phyloP scores from a whole-genome alignment of 2,797 vertebrate species.

The Myotis planiceps region DNA sequence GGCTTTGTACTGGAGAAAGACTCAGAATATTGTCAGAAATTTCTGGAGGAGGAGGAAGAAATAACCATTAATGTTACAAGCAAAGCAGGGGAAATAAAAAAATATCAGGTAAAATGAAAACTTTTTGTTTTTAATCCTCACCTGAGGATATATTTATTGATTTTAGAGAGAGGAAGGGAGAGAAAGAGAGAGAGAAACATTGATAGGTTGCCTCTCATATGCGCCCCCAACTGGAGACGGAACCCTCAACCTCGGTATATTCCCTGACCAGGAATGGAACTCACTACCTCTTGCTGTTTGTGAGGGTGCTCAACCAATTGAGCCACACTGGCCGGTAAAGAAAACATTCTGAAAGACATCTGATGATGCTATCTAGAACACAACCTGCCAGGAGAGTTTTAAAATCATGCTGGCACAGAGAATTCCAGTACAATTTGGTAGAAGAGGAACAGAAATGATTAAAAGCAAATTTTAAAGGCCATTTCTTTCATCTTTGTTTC shows the following conservation, averaged over 20 bases:
- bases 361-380: background rate
- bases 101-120: constrained; percentile 91
- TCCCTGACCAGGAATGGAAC: background rate
- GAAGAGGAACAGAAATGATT: background rate
- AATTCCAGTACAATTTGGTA: background rate
- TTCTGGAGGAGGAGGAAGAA: constrained; percentile 97
- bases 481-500: constrained; percentile 46
- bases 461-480: background rate
- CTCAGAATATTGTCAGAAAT: constrained; percentile 96
- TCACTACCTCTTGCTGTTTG: background rate
- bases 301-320: background rate
- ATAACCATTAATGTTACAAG: constrained; percentile 91
- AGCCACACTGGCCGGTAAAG: constrained; percentile 13
- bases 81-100: constrained; percentile 92
- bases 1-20: constrained; percentile 96
- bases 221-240: background rate
- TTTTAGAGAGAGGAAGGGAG: background rate
- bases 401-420: background rate
- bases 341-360: background rate
- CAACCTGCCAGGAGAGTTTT: background rate
- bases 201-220: background rate
- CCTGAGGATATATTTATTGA: background rate
- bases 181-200: background rate
- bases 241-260: background rate
- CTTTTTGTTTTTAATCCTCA: background rate